Base-by-base conservation (phyloP, 2,888 invertebrate species). In the Synanthedon andrenaeformis region DNA sequence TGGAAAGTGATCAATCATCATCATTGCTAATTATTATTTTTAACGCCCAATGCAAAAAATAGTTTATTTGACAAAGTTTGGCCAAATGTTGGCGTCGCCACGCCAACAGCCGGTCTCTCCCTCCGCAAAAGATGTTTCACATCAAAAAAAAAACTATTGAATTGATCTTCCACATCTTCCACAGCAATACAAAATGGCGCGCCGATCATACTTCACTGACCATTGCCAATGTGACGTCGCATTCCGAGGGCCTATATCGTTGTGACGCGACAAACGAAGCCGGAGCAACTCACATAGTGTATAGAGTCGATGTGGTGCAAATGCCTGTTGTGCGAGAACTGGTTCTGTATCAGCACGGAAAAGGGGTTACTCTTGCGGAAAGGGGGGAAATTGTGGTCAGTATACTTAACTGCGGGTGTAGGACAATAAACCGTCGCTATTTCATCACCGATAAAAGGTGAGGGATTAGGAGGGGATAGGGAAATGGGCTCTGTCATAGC, bases 191-290 rank as follows among this genome's bases (percentile, higher is more conserved):
- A 1, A 64, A 76, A 52, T 86, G 86, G 86, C 57, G 61, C 0
- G 45, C 65, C 1, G 55, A 63, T 1, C 71, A 77, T 45, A 61
- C 68, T 0, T 67, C 74, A 0, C 50, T 86, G 19, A 59, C 64
- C 2, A 64, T 69, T 2, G 54, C 61, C 0, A 74, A 77, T 41
- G 62, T 79, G 19, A 62, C 79, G 0, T 23, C 56, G 1, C 45
- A 57, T 1, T 73, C 89, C 13, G 82, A 76, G 50, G 91, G 91
- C 0, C 62, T 84, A 19, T 91, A 89, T 66, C 87, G 84, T 0
- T 93, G 93, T 60, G 76, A 83, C 12, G 92, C 92, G 0, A 70
- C 66, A n/a, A 92, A 91, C 66, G 74, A 75, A 51, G 92, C 90
- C 1, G 92, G 92, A 0, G 72, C 75, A 0, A 75, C 87, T 1